Evolutionary conservation across 2,113 vertebrate genomes (phyloP), one percentile per base, ranked within the genome.

Genomic region (Aegypius monachus): DNA sequence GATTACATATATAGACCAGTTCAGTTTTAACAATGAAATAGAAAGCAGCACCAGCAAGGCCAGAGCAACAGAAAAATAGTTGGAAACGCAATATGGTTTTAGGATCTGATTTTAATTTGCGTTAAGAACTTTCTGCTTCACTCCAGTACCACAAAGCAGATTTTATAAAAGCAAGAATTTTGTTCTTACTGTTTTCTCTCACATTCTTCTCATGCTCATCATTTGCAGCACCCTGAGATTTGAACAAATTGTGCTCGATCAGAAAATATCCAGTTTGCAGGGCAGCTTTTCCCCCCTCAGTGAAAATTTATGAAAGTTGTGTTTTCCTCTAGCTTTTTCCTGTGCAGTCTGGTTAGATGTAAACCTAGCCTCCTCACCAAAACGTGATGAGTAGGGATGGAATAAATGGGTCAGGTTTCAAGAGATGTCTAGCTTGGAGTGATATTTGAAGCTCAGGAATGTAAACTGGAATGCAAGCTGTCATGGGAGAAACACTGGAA

Each of bases 321-420:
- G 8, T 67, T 75, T 94, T 93, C 8, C 27, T 74, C 36, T n/a
- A 72, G 40, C 23, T 40, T 92, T 70, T 80, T 81, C 40, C 70
- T 82, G n/a, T 31, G 38, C 29, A 89, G 38, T 66, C 55, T 22
- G 40, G 19, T 77, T 55, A 82, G 38, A 70, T 68, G 42, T 26
- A 47, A 91, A 59, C 32, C 16, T 56, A 67, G 48, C 58, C 45
- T 90, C 70, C 79, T 80, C 90, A 90, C 62, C 90, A 91, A 94
- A 91, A 79, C n/a, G 45, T 36, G 62, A 90, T 56, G 71, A 91
- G 81, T 81, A 95, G 78, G 66, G 93, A 90, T n/a, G 19, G 85
- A 94, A 93, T 72, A 96, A 90, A 85, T 73, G 63, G 79, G 71
- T 93, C 71, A 96, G 53, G 61, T 90, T 96, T 86, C 92, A 90